Conservation (phyloP, 1,140 invertebrate genomes). For the Belonocnema kinseyi region DNA sequence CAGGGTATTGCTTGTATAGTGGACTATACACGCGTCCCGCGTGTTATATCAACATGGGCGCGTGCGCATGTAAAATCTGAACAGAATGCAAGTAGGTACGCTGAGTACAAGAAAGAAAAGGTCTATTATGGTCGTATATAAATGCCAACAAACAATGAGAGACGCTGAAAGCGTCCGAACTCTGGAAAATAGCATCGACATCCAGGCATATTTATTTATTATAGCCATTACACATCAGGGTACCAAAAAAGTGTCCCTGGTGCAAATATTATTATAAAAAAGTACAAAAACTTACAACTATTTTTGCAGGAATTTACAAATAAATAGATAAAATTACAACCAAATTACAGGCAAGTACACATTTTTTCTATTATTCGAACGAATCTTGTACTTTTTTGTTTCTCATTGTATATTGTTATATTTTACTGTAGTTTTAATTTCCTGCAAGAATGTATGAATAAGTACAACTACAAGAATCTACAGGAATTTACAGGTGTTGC, state of each 20-base stretch:
- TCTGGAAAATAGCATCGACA: neutral
- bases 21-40: conserved; percentile 14
- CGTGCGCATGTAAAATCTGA: conserved; percentile 8
- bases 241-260: neutral
- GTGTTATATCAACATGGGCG: conserved; percentile 13
- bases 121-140: conserved; percentile 15
- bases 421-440: too few relatives aligned
- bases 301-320: too few relatives aligned
- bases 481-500: too few relatives aligned
- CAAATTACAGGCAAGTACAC: too few relatives aligned
- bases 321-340: too few relatives aligned
- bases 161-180: neutral
- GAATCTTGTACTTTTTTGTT: too few relatives aligned
- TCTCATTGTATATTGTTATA: too few relatives aligned
- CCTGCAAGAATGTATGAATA: too few relatives aligned
- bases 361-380: too few relatives aligned
- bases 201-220: conserved; percentile 8
- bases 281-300: too few relatives aligned
- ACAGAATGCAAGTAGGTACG: conserved; percentile 7
- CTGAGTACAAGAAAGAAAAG: conserved; percentile 1
- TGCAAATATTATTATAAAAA: neutral
- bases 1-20: too few relatives aligned
- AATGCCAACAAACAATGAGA: conserved; percentile 3
- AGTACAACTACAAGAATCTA: too few relatives aligned
- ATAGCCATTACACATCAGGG: neutral